Evolutionary conservation across 2,888 invertebrate genomes (phyloP), one percentile per base, ranked within the genome.

Genomic region (Cremastinae sp.): DNA sequence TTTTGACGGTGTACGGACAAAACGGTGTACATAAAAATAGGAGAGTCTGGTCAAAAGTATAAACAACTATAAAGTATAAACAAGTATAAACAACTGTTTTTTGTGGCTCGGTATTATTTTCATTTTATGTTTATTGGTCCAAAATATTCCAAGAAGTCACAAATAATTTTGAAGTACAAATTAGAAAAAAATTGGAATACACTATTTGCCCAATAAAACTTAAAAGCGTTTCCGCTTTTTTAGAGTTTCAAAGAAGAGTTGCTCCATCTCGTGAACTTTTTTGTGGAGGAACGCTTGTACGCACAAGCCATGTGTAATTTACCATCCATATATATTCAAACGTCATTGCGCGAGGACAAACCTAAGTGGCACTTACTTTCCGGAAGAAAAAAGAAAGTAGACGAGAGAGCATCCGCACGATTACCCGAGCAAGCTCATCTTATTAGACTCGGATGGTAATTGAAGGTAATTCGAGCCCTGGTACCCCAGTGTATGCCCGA

Each of bases 391-490:
- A 49, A 14, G 22, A 36, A 28, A 56, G 49, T 49, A 8, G 9
- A 28, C 16, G 34, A 14, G 51, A 43, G 56, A 66, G 14, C 61
- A 3, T 58, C 49, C 61, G 62, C 71, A 36, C 73, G 58, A 73
- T 79, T 53, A 73, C 45, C 73, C 65, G 16, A 74, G 43, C 43
- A 66, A 75, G 58, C 70, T 70, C 64, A 68, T 77, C 73, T 73
- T 58, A 73, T 75, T 75, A 75, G 68, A 43, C 59, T 56, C 9
- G 36, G 68, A 79, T 78, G 75, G 70, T 78, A 79, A 78, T 79
- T 79, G 70, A 73, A 75, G 78, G 72, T 79, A 75, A 79, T 78
- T 75, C 51, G 65, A 70, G 58, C n/a, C 56, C 58, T 62, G 34
- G 54, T 54, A 49, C 38, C 43, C 28, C 36, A 66, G 54, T 65